Evolutionary conservation across 2,888 invertebrate species (phyloP), one percentile per base, ranked within the genome.

Genomic region (Yponomeuta cagnagella): DNA sequence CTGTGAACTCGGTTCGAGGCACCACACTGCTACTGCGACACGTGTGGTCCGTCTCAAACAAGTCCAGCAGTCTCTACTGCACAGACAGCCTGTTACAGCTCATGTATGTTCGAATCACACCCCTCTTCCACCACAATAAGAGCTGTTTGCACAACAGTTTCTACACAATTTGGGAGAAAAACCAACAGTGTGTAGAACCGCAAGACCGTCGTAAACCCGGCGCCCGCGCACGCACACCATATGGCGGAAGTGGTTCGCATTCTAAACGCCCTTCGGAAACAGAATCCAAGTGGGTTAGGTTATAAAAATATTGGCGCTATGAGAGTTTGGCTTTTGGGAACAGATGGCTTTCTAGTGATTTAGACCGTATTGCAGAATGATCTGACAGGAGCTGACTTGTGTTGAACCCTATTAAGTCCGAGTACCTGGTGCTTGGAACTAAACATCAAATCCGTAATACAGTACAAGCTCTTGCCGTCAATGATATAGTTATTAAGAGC

Each of bases 211-310:
- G 80, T 79, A 79, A 79, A 80, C 75, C 48, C 71, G 58, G 68
- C 74, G 73, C 74, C 76, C 74, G 73, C 75, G 80, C 76, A 75
- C 75, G 80, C 76, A 75, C 70, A 77, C 87, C 88, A 88, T 81
- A 86, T 87, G 89, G 86, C 87, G 88, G 88, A 87, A 87, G 84
- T 78, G 72, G 71, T 71, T 63, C 37, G 70, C 70, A 67, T 67
- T 58, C 52, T 58, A 58, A 58, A 58, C 52, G 52, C 52, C 52
- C 52, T 58, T 58, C 52, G 52, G 52, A 58, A 58, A 58, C 52
- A 9, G 52, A 30, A 65, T 65, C 30, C 65, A 30, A 65, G 12
- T 65, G 65, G 65, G 65, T 33, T 65, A 65, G 52, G 52, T 58
- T 58, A 58, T 15, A 58, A 58, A 58, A 58, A 58, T 58, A 58